Evolutionary conservation across 2,888 invertebrate genomes (phyloP), one percentile per base, ranked within the genome.

Genomic region (Hylaea fasciaria): DNA sequence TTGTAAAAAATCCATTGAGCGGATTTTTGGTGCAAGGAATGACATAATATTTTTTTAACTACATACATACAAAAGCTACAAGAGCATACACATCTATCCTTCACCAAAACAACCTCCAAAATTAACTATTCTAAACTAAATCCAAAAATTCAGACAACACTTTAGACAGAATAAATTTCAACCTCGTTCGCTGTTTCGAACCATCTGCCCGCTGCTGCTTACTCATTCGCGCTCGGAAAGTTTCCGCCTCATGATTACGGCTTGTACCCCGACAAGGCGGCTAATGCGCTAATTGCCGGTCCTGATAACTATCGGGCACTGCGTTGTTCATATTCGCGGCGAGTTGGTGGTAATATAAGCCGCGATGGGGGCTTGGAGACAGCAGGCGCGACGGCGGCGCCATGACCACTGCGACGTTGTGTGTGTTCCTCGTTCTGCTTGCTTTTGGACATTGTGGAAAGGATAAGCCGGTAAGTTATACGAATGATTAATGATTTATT

Each of bases 241-340:
- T 81, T 83, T 77, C 80, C 80, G 72, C 74, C 77, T 77, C 72
- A 77, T 87, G 80, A 88, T 88, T 86, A 82, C 79, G 76, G 80
- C 75, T 83, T 81, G 80, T 77, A 71, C 71, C 73, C 76, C 69
- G 74, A 76, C 76, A 70, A 73, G 76, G 78, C 66, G 66, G 68
- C 68, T 82, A 81, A 82, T 78, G 73, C 73, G 75, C 71, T 87
- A 89, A 87, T 87, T 83, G 78, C 74, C 65, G 71, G 72, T 78
- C 76, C 65, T 65, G 72, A 70, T 81, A 80, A 82, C 72, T 80
- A 73, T 72, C 52, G 13, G 41, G 46, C 1, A 71, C 72, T 69
- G 69, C 67, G 57, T 47, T 69, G 58, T 72, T 63, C 64, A 69
- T 65, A 68, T 69, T 71, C 71, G 70, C 55, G 43, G 54, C 51